Evolutionary conservation across 2,113 vertebrate species (phyloP).

Genomic region (Cyanoderma ruficeps): DNA sequence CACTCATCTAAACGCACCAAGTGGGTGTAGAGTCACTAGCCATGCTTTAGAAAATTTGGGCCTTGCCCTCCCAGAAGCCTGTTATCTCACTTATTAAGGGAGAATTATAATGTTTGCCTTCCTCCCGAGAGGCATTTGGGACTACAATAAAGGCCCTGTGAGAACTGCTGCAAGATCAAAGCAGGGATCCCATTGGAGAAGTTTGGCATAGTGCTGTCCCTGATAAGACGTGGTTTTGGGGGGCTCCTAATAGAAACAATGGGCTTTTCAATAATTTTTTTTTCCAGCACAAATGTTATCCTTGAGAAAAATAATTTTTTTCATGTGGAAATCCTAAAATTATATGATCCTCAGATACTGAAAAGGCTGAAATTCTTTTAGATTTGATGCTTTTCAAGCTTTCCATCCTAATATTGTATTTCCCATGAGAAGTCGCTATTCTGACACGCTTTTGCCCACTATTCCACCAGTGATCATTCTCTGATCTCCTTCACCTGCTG

Average conservation of each 20-base stretch:
- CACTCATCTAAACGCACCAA: background rate
- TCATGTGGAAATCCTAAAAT: background rate
- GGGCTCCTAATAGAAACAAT: conserved; percentile 42
- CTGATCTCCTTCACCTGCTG: background rate
- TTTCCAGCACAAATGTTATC: background rate
- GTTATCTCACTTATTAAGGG: conserved; percentile 67
- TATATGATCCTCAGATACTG: background rate
- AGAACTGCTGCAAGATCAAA: conserved; percentile 54
- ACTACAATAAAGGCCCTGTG: conserved; percentile 55
- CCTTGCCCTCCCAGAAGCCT: conserved; percentile 58
- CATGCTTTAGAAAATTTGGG: conserved; percentile 54
- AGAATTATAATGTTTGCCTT: conserved; percentile 61
- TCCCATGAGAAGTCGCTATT: background rate
- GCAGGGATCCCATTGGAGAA: conserved; percentile 53
- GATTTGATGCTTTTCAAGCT: background rate
- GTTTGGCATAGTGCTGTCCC: conserved; percentile 26
- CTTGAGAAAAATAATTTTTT: background rate
- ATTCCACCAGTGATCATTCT: background rate
- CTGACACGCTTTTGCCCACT: background rate
- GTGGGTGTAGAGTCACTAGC: conserved; percentile 48
- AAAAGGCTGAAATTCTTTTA: background rate
- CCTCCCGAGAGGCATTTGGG: conserved; percentile 50
- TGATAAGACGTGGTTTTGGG: conserved; percentile 32
- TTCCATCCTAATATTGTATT: background rate
- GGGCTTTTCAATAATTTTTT: background rate